Base-by-base conservation (phyloP, 1,140 invertebrate species). In the Halictus rubicundus region DNA sequence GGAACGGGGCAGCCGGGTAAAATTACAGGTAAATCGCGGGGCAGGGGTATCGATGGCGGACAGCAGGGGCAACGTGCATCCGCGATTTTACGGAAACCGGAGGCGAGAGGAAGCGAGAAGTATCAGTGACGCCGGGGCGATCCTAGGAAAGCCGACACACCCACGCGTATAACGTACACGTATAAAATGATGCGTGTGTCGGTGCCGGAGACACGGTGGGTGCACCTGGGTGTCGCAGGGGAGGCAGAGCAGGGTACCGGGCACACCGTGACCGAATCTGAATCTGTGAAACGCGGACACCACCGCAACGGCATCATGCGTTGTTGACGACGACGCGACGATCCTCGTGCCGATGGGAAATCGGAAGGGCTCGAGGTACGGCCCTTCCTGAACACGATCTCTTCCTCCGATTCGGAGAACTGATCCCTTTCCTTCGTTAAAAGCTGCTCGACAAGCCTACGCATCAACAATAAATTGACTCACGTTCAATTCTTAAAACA, bases 131-230 rank as follows among this genome's bases (percentile, higher is more conserved):
- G 82, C 25, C 57, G 14, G 42, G 61, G 12, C 59, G 23, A 80
- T 80, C 72, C 83, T 81, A 74, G 71, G 73, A 85, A 68, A 82
- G 64, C 25, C 71, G 76, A 65, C 73, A 59, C 81, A 76, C 74
- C 82, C 82, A 83, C 83, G 80, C 87, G 68, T 65, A 79, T 14
- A 37, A 63, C 14, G 27, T 75, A 39, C 57, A 68, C 52, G 74
- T 73, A 32, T 70, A 32, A 32, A 32, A 32, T 32, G 32, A 61
- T 25, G 57, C 82, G 77, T 83, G 78, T 84, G 86, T 87, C 82
- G 81, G 71, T 64, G 80, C 32, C 84, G 92, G 91, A 93, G 88
- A 92, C 83, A 93, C 90, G 91, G 90, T 93, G 92, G 91, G 89
- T 92, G 90, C 88, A 71, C 79, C 82, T 76, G 65, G 82, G 89